Evolutionary conservation across 2,888 invertebrate species (phyloP), one percentile per base, ranked within the genome.

Genomic region (Diplazon laetatorius): DNA sequence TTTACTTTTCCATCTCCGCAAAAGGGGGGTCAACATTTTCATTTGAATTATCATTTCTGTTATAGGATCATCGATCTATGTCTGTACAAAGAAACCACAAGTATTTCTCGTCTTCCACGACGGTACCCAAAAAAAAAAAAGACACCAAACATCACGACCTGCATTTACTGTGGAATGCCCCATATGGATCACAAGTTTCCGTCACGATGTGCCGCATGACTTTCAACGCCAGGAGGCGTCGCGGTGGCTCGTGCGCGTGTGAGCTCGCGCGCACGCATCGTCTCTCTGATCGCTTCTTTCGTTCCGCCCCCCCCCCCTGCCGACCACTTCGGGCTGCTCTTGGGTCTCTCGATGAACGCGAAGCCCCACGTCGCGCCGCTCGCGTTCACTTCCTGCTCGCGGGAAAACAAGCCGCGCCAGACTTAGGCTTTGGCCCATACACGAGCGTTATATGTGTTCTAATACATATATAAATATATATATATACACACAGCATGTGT

Each of bases 301-400:
- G 8, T 35, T 18, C 59, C 12, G 12, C 35, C 44, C 57, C 59
- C 50, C 48, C 39, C 22, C 25, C 10, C 37, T n/a, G 14, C 25
- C n/a, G 30, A 30, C 6, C 30, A 30, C 6, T 30, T 25, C 39
- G 10, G 16, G 16, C 22, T n/a, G 12, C 35, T 18, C 25, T 46
- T 4, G 1, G 16, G n/a, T n/a, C n/a, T 46, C 12, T 3, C 18
- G 12, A 66, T 8, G 55, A 35, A 60, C 25, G 42, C 50, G 18
- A 42, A 1, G 18, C 25, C n/a, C n/a, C 16, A 60, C 46, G 50
- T 22, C 37, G 65, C 20, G 63, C 22, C 22, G 44, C 57, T 35
- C n/a, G 46, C 46, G 57, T 65, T 63, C 57, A 46, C 57, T 69
- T 69, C 20, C 57, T 37, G 55, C 46, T 69, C 35, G 14, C 35